Conservation (phyloP, 1,140 invertebrate genomes). For the Drosophila serrata region DNA sequence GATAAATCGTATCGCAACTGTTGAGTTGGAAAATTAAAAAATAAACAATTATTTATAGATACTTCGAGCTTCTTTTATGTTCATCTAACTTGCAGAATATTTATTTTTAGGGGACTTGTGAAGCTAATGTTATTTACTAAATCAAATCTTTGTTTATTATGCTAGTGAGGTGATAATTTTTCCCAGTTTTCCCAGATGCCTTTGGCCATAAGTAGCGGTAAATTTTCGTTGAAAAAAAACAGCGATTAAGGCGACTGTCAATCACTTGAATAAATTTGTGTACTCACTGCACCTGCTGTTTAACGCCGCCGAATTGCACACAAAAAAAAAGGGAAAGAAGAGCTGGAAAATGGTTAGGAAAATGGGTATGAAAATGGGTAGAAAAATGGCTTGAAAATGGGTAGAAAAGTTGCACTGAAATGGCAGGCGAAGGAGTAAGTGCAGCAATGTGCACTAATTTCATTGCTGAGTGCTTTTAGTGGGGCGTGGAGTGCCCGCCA, state of each 20-base stretch:
- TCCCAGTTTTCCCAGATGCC: not conserved
- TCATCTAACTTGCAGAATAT: not conserved
- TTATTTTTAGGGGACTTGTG: not conserved
- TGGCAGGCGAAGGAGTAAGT: constrained; percentile 43
- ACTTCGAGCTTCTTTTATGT: too few species aligned
- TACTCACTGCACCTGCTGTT: constrained; percentile 24
- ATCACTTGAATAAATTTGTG: constrained; percentile 44
- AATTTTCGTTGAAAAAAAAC: constrained; percentile 4
- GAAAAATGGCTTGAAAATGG: constrained; percentile 1
- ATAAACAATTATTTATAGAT: too few species aligned
- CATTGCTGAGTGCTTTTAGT: constrained; percentile 82
- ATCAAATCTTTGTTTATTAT: not conserved
- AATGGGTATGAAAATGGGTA: not conserved
- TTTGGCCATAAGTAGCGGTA: not conserved
- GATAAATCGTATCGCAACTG: not conserved
- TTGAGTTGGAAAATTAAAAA: constrained; percentile 18
- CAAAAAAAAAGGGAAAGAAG: not conserved
- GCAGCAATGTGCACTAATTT: constrained; percentile 81
- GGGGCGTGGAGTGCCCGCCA: constrained; percentile 29
- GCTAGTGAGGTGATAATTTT: too few species aligned
- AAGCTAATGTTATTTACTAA: not conserved
- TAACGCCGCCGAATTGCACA: constrained; percentile 15
- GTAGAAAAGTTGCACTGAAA: constrained; percentile 26
- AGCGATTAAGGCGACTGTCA: constrained; percentile 29
- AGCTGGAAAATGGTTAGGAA: constrained; percentile 7